Evolutionary conservation across 1,140 invertebrate species (phyloP), one percentile per base, ranked within the genome.

Genomic region (Cydia splendana): DNA sequence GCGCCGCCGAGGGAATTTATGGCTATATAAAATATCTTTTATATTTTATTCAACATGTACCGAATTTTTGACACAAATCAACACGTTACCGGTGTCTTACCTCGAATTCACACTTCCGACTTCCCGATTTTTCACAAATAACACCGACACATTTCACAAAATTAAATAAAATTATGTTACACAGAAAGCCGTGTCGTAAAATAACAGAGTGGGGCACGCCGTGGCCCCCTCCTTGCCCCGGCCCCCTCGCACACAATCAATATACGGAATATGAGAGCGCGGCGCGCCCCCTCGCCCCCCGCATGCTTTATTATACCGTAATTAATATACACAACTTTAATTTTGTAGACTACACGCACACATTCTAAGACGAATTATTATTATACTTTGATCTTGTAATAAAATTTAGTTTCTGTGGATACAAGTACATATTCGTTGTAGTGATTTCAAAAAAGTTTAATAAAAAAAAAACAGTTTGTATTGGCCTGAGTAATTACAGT

Each of bases 231-330:
- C 88, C 88, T 88, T 86, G 83, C 89, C 91, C 88, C 89, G 85
- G 89, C 89, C 89, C 90, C 89, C 90, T 91, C 89, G 90, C 90
- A 89, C 90, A 91, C 91, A 93, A 92, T 93, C 91, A 92, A 93
- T 93, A 93, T 93, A 93, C 91, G 90, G 91, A 92, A 93, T 92
- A 93, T 92, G 91, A 92, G 91, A 93, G 91, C 91, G 91, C 91
- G 91, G 87, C 89, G 90, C 88, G 88, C 90, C 88, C 86, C 90
- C 90, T 89, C 90, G 89, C 84, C 89, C 90, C 90, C 90, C 91
- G 90, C 91, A 92, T 92, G 87, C 90, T 92, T 92, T 93, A 92
- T 93, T 92, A 92, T 92, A 93, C 90, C 87, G 87, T 92, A 93
- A 93, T 93, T 93, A 93, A 93, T 93, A 93, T 92, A 93, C 51